Evolutionary conservation across 1,140 invertebrate genomes (phyloP), one percentile per base, ranked within the genome.

Genomic region (Himalopsyche phryganea): DNA sequence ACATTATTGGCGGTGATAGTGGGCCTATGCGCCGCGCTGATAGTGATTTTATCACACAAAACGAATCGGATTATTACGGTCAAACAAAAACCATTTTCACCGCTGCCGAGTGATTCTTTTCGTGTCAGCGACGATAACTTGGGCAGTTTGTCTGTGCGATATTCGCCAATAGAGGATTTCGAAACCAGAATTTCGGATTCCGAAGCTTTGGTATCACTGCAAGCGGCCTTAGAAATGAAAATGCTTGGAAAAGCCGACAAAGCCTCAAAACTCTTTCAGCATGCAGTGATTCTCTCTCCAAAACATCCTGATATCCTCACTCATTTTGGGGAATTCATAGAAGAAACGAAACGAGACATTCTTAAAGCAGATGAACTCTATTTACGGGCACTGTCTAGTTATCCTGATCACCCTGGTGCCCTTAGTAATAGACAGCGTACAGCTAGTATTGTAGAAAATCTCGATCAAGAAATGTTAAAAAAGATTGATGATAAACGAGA

Each of bases 301-400:
- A 84, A 88, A 62, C 91, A 98, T 79, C 89, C 94, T 1, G 94
- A 98, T 66, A 85, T 98, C 44, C 74, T 98, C 9, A 92, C 91
- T 66, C 84, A 90, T 63, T 98, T 94, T 75, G 96, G 96, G 19
- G 92, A 98, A 74, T 96, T 96, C 74, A 72, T 97, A 18, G 95
- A 98, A 74, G 83, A 89, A 50, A 86, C 87, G 13, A 83, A 91
- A 63, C 84, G 91, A 23, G 91, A 98, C 76, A 77, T 97, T 17
- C 82, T 97, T 1, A 82, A 84, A 69, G 96, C 96, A 3, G 93
- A 98, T 78, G 89, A 92, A 67, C 81, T 94, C 61, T 97, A 95
- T 72, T 75, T 79, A 6, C 79, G 84, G 71, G 96, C 95, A 6
- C 75, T 98, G 36, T 84, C 84, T 33, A 84, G 89, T 50, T 86